phyloP scores from a whole-genome alignment of 2,888 invertebrate species.

The Gerris lacustris region DNA sequence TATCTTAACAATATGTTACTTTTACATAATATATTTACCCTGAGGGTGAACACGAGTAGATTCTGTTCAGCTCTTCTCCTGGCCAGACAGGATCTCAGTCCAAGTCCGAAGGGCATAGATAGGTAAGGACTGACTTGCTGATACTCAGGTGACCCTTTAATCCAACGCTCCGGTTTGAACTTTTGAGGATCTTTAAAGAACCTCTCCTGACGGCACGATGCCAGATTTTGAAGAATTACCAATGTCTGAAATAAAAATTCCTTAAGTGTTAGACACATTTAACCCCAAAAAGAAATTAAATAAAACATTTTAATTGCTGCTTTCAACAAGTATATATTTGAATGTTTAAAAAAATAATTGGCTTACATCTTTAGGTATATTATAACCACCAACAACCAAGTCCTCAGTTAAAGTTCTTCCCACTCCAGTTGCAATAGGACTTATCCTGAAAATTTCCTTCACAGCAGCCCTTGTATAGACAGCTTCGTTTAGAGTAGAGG shows the following conservation, averaged over 20 bases:
- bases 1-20: too few species aligned
- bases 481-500: background rate
- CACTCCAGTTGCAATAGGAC: background rate
- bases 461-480: background rate
- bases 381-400: background rate
- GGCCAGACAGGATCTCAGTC: conserved; percentile 4
- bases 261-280: too few species aligned
- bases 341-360: background rate
- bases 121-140: background rate
- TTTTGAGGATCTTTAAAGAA: background rate
- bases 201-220: background rate
- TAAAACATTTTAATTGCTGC: too few species aligned
- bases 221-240: background rate
- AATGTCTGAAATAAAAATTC: background rate
- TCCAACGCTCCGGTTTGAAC: conserved; percentile 7
- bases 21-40: background rate
- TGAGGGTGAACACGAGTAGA: background rate
- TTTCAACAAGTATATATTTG: too few species aligned
- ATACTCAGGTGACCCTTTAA: conserved; percentile 3
- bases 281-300: too few species aligned
- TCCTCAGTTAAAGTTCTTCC: background rate
- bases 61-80: conserved; percentile 8
- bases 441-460: conserved; percentile 2
- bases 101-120: background rate
- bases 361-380: conserved; percentile 1